A percentile compares a stretch with the other conserved stretches of the same genome.
Conservation (phyloP, 1,140 invertebrate species). For the Sesamia nonagrioides region DNA sequence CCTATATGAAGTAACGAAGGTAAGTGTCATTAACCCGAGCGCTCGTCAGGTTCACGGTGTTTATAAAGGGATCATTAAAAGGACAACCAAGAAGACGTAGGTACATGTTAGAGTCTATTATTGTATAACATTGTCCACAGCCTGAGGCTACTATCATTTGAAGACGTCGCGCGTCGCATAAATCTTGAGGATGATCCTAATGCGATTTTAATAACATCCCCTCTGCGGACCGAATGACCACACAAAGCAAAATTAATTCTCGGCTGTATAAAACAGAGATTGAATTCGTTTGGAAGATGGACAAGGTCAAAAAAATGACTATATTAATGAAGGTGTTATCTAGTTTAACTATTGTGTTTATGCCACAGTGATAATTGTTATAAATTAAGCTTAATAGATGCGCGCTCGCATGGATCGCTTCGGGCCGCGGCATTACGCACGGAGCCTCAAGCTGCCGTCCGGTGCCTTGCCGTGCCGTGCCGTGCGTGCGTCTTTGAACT, state of each 20-base stretch:
- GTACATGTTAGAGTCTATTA: background rate
- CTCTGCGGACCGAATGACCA: background rate
- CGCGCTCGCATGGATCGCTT: constrained; percentile 31
- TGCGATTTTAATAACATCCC: constrained; percentile 67
- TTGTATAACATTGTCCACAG: constrained; percentile 2
- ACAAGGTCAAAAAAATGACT: constrained; percentile 44
- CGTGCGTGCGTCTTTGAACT: background rate
- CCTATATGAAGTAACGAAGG: background rate
- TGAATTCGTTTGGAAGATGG: constrained; percentile 6
- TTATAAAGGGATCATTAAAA: background rate
- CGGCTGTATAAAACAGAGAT: background rate
- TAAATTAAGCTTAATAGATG: constrained; percentile 67
- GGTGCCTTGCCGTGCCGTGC: no score
- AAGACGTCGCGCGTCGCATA: background rate
- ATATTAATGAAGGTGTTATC: constrained; percentile 72
- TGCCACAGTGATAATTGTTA: constrained; percentile 68
- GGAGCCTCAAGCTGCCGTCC: background rate
- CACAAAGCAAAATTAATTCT: constrained; percentile 20
- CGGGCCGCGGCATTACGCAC: constrained; percentile 10
- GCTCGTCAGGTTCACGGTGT: no score
- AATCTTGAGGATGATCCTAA: constrained; percentile 50
- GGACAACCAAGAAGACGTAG: background rate
- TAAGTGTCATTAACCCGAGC: no score
- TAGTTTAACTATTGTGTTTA: constrained; percentile 68
- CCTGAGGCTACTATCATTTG: background rate